phyloP scores from a whole-genome alignment of 2,888 invertebrate genomes.

The Leistus spinibarbis region DNA sequence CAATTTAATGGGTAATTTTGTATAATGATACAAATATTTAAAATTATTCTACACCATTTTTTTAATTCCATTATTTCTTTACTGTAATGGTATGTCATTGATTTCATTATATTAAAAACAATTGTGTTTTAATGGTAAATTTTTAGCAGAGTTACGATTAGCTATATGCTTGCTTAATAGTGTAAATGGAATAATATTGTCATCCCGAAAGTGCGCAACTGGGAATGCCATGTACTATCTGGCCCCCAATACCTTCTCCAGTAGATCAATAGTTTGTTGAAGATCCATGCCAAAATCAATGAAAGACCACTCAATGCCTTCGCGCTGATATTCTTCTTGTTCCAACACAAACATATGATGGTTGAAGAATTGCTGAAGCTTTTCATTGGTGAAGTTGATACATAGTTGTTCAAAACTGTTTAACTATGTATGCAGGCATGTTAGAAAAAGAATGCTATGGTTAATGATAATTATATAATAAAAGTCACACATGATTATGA shows the following conservation, averaged over 20 bases:
- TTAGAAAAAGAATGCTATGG: constrained; percentile 19
- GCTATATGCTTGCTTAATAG: background rate
- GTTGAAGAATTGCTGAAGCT: constrained; percentile 93
- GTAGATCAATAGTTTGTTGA: constrained; percentile 80
- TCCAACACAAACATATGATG: constrained; percentile 94
- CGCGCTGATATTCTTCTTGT: constrained; percentile 90
- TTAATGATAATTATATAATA: constrained; percentile 12
- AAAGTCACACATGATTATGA: background rate
- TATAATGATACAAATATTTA: too few relatives aligned
- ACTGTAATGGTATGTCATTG: too few relatives aligned
- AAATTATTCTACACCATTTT: too few relatives aligned
- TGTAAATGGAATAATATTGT: background rate
- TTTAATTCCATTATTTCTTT: too few relatives aligned
- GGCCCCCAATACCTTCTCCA: constrained; percentile 72
- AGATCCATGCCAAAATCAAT: constrained; percentile 94
- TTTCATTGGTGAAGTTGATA: constrained; percentile 94
- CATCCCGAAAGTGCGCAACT: constrained; percentile 21
- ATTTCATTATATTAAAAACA: too few relatives aligned
- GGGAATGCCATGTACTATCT: constrained; percentile 41
- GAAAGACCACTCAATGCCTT: constrained; percentile 91
- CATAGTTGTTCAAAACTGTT: constrained; percentile 94
- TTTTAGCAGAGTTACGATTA: too few relatives aligned
- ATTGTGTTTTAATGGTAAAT: too few relatives aligned
- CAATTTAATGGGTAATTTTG: too few relatives aligned
- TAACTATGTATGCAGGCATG: constrained; percentile 62